Percentiles rank a stretch among this genome's conserved stretches.
phyloP scores from a whole-genome alignment of 2,888 invertebrate genomes.

The Mimachlamys varia region DNA sequence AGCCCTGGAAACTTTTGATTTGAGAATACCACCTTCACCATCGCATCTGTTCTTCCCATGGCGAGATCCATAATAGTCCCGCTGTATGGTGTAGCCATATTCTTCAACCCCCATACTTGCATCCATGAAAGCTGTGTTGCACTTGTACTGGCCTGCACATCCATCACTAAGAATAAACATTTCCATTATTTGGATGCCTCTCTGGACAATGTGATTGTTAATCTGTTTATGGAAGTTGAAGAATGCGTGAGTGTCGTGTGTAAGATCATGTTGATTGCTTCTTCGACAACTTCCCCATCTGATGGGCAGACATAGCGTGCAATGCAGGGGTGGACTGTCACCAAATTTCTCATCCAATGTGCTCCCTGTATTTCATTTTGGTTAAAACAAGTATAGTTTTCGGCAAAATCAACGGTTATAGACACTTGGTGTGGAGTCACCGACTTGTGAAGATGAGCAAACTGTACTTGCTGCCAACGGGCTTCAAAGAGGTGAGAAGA shows the following conservation, averaged over 20 bases:
- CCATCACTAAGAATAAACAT: constrained; percentile 51
- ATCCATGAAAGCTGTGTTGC: constrained; percentile 48
- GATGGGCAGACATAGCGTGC: constrained; percentile 46
- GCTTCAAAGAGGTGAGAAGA: no score
- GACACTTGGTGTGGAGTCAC: no score
- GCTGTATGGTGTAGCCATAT: constrained; percentile 41
- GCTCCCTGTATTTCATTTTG: constrained; percentile 54
- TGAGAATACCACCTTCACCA: constrained; percentile 51
- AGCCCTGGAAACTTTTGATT: constrained; percentile 46
- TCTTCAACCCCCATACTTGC: constrained; percentile 42
- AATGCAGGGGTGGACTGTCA: constrained; percentile 50
- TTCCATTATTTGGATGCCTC: constrained; percentile 42
- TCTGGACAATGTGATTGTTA: constrained; percentile 37
- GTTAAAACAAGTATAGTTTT: constrained; percentile 49
- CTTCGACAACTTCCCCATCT: constrained; percentile 45
- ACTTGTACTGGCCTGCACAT: constrained; percentile 52
- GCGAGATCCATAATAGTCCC: constrained; percentile 49
- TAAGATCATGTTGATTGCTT: constrained; percentile 52
- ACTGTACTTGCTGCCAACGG: no score
- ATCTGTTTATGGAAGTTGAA: constrained; percentile 40
- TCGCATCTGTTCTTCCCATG: constrained; percentile 54
- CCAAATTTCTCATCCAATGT: constrained; percentile 50
- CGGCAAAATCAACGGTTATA: constrained; percentile 50
- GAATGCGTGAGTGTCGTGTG: constrained; percentile 52
- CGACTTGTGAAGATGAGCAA: no score